phyloP scores from a whole-genome alignment of 2,888 invertebrate species.

The Myopa testacea region DNA sequence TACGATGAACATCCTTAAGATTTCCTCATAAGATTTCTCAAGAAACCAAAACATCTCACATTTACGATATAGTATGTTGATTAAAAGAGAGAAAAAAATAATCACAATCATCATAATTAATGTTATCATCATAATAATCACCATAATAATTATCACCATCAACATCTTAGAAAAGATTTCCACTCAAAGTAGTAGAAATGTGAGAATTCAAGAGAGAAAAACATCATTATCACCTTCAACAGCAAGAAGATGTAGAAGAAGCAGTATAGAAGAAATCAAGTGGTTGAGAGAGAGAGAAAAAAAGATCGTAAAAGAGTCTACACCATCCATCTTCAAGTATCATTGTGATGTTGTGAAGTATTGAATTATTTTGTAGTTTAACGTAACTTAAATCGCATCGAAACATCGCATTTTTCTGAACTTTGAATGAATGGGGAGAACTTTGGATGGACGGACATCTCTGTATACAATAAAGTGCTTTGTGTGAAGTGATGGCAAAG shows the following conservation, averaged over 20 bases:
- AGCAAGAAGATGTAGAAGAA: background rate
- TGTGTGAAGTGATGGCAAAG: background rate
- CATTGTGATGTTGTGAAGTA: constrained; percentile 32
- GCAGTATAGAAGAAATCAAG: background rate
- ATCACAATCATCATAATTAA: background rate
- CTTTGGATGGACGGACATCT: background rate
- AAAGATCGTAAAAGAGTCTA: background rate
- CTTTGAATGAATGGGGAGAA: background rate
- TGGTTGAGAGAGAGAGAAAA: background rate
- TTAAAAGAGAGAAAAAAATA: constrained; percentile 6
- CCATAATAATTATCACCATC: background rate
- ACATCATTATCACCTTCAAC: background rate
- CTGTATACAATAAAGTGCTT: background rate
- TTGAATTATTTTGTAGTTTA: constrained; percentile 37
- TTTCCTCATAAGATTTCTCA: background rate
- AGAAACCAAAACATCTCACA: constrained; percentile 14
- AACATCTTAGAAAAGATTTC: background rate
- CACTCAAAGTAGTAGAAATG: no score
- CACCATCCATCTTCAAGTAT: constrained; percentile 12
- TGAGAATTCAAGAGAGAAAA: background rate
- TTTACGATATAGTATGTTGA: background rate
- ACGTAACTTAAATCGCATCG: constrained; percentile 27
- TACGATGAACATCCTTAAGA: constrained; percentile 1
- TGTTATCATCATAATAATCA: background rate
- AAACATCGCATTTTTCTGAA: constrained; percentile 9